phyloP scores from a whole-genome alignment of 2,113 vertebrate species.

The Sylvia atricapilla region DNA sequence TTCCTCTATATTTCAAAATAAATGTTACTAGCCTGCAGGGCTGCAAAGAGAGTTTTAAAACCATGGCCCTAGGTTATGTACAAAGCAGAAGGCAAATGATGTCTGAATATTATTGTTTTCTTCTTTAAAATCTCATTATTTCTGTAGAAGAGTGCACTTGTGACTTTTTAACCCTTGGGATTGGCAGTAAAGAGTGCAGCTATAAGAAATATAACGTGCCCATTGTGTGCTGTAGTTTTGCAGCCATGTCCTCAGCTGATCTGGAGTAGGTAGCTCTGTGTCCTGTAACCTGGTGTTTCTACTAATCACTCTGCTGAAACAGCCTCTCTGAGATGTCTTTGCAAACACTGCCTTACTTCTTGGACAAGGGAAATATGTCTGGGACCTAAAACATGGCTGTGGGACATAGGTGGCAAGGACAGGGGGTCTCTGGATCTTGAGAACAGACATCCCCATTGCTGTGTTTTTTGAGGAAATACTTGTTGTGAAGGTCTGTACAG shows the following conservation, averaged over 20 bases:
- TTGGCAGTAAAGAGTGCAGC: background rate
- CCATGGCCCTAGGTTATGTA: background rate
- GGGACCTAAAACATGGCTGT: background rate
- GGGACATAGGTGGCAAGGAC: background rate
- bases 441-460: background rate
- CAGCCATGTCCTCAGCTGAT: background rate
- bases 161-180: background rate
- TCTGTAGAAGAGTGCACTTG: background rate
- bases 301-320: background rate
- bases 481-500: background rate
- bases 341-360: background rate
- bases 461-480: background rate
- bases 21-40: background rate
- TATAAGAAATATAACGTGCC: background rate
- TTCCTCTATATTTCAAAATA: background rate
- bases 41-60: slow-evolving; percentile 8
- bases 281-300: background rate
- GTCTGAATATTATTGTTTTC: background rate
- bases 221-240: background rate
- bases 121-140: slow-evolving; percentile 23
- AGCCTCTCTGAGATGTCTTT: background rate
- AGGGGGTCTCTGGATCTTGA: background rate
- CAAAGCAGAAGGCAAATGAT: slow-evolving; percentile 1
- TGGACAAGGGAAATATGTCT: background rate
- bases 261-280: background rate